A percentile compares a stretch with the other conserved stretches of the same genome.
Evolutionary conservation across 2,113 vertebrate genomes (phyloP).

Genomic region (Aleadryas rufinucha): DNA sequence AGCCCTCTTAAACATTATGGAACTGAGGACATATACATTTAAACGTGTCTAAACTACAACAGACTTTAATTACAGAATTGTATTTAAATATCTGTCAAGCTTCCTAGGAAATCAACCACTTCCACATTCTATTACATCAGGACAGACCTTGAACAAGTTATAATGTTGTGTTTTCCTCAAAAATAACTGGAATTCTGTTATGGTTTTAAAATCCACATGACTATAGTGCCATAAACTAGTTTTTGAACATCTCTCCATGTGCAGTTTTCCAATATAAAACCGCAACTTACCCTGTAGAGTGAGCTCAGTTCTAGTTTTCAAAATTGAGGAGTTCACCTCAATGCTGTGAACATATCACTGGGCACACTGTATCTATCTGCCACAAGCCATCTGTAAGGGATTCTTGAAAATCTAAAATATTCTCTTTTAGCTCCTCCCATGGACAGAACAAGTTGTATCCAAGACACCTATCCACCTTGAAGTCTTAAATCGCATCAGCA

Average conservation of each 20-base stretch:
- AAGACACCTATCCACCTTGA: neutral
- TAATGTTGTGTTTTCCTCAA: neutral
- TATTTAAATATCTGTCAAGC: neutral
- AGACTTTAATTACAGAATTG: neutral
- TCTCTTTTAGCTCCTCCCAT: neutral
- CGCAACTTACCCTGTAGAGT: accelerated
- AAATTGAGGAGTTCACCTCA: neutral
- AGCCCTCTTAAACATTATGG: neutral
- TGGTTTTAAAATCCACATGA: neutral
- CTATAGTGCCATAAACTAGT: neutral
- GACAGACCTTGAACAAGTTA: neutral
- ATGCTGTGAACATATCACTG: accelerated
- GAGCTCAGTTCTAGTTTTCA: neutral
- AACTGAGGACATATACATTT: neutral
- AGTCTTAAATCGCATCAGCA: neutral
- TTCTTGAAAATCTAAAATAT: neutral
- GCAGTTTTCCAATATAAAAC: neutral
- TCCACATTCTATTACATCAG: neutral
- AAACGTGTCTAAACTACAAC: neutral
- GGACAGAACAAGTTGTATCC: neutral
- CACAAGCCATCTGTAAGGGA: neutral
- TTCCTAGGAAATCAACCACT: neutral
- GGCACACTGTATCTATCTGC: neutral
- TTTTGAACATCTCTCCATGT: neutral
- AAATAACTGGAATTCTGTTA: neutral